phyloP scores from a whole-genome alignment of 2,888 invertebrate genomes.

The Pseudolycoriella hygida region DNA sequence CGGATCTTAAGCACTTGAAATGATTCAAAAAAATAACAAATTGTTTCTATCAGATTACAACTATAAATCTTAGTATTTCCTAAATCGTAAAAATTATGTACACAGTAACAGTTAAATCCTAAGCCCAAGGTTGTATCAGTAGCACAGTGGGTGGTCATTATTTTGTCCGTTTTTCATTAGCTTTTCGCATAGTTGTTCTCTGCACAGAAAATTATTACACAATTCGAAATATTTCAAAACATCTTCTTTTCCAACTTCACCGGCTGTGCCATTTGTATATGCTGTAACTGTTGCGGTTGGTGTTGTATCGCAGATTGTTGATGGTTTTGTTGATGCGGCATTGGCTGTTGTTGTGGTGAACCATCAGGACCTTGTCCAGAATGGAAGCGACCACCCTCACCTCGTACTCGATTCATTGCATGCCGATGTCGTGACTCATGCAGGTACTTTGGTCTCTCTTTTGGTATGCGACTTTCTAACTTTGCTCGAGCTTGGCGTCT shows the following conservation, averaged over 20 bases:
- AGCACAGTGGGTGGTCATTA: too few relatives aligned
- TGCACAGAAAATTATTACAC: too few relatives aligned
- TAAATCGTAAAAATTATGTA: too few relatives aligned
- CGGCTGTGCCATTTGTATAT: neutral
- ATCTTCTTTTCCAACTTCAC: neutral
- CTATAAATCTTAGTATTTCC: too few relatives aligned
- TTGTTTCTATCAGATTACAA: too few relatives aligned
- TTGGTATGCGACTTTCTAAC: slow-evolving; percentile 91
- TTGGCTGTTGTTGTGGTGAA: neutral
- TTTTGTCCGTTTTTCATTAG: too few relatives aligned
- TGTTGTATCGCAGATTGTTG: neutral
- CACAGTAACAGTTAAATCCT: too few relatives aligned
- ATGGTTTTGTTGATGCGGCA: neutral
- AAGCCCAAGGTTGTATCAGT: too few relatives aligned
- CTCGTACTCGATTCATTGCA: slow-evolving; percentile 92
- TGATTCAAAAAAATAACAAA: too few relatives aligned
- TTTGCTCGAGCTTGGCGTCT: slow-evolving; percentile 86
- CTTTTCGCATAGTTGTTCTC: too few relatives aligned
- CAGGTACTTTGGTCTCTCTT: slow-evolving; percentile 93
- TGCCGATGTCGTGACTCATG: slow-evolving; percentile 94
- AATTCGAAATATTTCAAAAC: too few relatives aligned
- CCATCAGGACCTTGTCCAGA: slow-evolving; percentile 34
- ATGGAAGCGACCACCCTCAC: slow-evolving; percentile 92
- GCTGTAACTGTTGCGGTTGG: neutral
- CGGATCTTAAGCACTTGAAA: too few relatives aligned